A percentile compares a stretch with the other conserved stretches of the same genome.
Conservation (phyloP, 2,113 vertebrate genomes). For the Dermatemys mawii region DNA sequence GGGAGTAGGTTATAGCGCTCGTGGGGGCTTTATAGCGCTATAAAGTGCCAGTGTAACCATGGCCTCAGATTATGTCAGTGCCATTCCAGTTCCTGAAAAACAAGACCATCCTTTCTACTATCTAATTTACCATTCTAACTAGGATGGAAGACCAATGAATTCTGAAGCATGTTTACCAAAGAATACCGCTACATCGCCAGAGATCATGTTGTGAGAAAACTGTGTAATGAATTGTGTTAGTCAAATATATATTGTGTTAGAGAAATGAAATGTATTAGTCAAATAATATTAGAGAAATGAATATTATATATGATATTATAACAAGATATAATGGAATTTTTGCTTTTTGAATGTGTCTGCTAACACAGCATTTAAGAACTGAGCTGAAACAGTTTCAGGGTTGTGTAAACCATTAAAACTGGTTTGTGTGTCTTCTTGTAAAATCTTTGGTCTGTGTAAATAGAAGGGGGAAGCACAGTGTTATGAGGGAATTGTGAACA, state of each 20-base stretch:
- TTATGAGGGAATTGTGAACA: too few species aligned
- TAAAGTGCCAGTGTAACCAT: too few species aligned
- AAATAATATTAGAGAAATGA: neutral
- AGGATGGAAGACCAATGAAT: neutral
- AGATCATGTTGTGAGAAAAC: neutral
- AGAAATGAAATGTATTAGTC: too few species aligned
- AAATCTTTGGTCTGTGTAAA: too few species aligned
- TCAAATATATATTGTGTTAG: neutral
- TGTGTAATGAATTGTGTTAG: neutral
- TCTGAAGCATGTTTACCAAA: neutral
- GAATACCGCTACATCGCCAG: neutral
- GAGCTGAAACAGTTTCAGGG: neutral
- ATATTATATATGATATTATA: neutral
- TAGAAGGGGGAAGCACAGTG: too few species aligned
- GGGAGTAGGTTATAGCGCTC: too few species aligned
- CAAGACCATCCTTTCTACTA: neutral
- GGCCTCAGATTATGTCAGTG: too few species aligned
- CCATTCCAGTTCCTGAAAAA: neutral
- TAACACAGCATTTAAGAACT: neutral
- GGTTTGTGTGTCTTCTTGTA: neutral
- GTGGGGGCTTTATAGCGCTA: too few species aligned
- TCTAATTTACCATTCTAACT: neutral
- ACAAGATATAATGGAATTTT: neutral
- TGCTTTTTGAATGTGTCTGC: neutral
- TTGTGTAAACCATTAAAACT: neutral